A percentile compares a stretch with the other conserved stretches of the same genome.
Conservation (phyloP, 2,797 vertebrate species). For the Fistularia commersonii region DNA sequence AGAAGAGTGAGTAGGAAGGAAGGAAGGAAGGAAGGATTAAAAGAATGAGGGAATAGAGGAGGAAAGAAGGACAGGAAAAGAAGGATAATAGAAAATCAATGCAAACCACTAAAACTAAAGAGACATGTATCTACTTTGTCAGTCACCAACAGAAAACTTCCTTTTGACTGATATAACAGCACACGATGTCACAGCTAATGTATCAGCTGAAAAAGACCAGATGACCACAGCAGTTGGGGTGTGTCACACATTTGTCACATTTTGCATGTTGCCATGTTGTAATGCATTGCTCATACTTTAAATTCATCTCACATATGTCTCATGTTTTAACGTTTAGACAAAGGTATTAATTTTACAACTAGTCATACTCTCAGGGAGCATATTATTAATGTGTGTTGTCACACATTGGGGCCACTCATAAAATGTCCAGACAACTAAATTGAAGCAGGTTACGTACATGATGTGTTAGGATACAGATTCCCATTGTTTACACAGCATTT, state of each 20-base stretch:
- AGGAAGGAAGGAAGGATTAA: conserved; percentile 1
- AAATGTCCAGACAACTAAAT: no score
- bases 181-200: conserved; percentile 12
- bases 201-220: conserved; percentile 7
- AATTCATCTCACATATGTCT: no score
- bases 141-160: no score
- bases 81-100: neutral
- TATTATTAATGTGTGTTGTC: no score
- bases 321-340: no score
- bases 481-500: neutral
- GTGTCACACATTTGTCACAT: conserved; percentile 3
- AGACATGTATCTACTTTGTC: no score
- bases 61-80: neutral
- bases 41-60: neutral
- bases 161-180: no score
- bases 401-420: no score
- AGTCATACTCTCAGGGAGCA: no score
- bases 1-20: neutral
- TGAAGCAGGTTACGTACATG: no score
- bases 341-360: no score
- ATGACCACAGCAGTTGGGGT: neutral
- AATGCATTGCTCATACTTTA: neutral
- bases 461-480: neutral
- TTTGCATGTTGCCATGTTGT: neutral
- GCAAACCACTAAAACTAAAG: no score